Evolutionary conservation across 1,140 invertebrate species (phyloP).

Genomic region (Rhysida immarginata): DNA sequence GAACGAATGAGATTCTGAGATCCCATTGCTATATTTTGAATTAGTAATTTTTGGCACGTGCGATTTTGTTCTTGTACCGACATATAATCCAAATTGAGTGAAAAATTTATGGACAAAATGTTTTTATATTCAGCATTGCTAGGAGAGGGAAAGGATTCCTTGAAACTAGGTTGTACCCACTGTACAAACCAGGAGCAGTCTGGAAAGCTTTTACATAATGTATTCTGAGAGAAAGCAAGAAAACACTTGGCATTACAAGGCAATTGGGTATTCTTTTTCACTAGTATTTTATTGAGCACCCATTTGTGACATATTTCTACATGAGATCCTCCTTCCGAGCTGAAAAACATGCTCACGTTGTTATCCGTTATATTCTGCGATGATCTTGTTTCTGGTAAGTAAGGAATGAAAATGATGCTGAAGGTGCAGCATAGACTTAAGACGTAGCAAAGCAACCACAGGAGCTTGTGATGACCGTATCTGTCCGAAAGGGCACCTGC

Average conservation of each 20-base stretch:
- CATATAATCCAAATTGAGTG: too few species aligned
- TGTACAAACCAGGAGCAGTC: too few species aligned
- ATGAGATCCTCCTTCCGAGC: background rate
- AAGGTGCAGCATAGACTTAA: background rate
- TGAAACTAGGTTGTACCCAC: too few species aligned
- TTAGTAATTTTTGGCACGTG: background rate
- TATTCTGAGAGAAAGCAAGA: background rate
- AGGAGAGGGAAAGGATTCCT: too few species aligned
- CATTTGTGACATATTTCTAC: background rate
- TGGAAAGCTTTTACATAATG: background rate
- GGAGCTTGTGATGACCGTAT: background rate
- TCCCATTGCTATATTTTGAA: background rate
- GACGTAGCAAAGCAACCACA: background rate
- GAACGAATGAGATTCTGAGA: background rate
- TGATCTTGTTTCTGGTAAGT: background rate
- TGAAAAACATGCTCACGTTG: background rate
- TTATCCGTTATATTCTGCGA: background rate
- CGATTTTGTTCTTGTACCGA: background rate
- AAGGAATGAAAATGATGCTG: conserved; percentile 1
- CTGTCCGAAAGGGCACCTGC: background rate
- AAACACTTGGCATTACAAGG: background rate
- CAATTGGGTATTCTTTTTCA: background rate
- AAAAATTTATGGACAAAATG: too few species aligned
- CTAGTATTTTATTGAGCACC: background rate
- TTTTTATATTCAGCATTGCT: too few species aligned